Base-by-base conservation (phyloP, 1,140 invertebrate species). In the Caenorhabditis tropicalis region DNA sequence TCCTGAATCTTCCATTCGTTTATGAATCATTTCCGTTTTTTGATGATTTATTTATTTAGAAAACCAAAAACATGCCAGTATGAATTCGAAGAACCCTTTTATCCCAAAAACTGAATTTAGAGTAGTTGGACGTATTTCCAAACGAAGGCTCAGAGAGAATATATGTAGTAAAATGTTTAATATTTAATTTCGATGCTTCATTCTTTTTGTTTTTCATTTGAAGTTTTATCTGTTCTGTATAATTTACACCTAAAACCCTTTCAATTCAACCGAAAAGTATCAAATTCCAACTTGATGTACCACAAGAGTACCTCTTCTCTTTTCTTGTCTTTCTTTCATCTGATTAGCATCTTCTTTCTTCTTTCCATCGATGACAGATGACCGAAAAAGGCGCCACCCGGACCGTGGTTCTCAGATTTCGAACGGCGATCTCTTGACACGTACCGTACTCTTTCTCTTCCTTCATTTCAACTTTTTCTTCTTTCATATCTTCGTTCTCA, bases 331-430 rank as follows among this genome's bases (percentile, higher is more conserved):
- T 43, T 12, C 5, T 43, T 12, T 43, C 36, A 74, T 74, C 65
- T 74, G 65, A 74, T 74, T 74, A 46, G 65, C 65, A 74, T 74
- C 65, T 74, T 46, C 24, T 31, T 1, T 29, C 60, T n/a, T n/a
- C n/a, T n/a, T n/a, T n/a, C n/a, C n/a, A n/a, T n/a, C n/a, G 36
- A 43, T 74, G 65, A 74, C 65, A 46, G 65, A 74, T 74, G 65
- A 74, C 65, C 65, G 65, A 74, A 74, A 43, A 74, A 43, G 36
- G 65, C 19, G n/a, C 65, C 19, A 33, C 29, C 31, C 58, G 58
- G 4, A 33, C 31, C 58, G 31, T 12, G 7, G 29, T 65, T 74
- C 65, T 74, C 65, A 74, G 65, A 74, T 74, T 74, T 74, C 65
- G 65, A 43, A 74, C 33, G 65, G 65, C 65, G 65, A 74, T 74